Evolutionary conservation across 2,113 vertebrate genomes (phyloP).

Genomic region (Pedionomus torquatus): DNA sequence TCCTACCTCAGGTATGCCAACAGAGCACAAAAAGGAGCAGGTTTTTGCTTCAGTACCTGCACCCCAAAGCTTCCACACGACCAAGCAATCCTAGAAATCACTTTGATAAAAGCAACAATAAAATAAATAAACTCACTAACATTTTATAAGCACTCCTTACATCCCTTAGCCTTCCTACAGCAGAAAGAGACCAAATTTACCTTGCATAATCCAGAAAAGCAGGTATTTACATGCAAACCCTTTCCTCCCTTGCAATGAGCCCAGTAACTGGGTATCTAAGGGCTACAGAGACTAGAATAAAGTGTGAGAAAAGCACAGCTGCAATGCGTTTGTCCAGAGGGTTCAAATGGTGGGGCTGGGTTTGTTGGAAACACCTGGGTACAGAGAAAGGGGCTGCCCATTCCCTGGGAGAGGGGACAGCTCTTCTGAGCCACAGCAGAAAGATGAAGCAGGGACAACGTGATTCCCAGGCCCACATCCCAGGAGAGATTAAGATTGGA

Average conservation of each 20-base stretch:
- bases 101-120: neutral
- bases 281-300: neutral
- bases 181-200: neutral
- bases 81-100: neutral
- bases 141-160: neutral
- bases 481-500: neutral
- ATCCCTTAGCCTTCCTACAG: neutral
- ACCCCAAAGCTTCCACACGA: neutral
- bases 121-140: neutral
- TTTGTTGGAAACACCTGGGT: neutral
- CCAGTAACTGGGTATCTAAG: neutral
- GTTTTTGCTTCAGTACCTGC: neutral
- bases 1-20: neutral
- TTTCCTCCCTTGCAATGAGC: neutral
- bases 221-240: neutral
- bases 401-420: neutral
- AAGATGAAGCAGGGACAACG: neutral
- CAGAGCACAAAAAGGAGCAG: neutral
- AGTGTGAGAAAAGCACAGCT: neutral
- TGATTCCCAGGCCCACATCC: accelerated
- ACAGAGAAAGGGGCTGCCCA: neutral
- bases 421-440: neutral
- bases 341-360: neutral
- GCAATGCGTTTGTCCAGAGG: neutral
- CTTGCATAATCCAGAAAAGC: neutral